These are phyloP conservation scores for Drosophila lowei DNA, from an alignment of 1,140 invertebrate genomes.

Conservation along the genomic window DNA sequence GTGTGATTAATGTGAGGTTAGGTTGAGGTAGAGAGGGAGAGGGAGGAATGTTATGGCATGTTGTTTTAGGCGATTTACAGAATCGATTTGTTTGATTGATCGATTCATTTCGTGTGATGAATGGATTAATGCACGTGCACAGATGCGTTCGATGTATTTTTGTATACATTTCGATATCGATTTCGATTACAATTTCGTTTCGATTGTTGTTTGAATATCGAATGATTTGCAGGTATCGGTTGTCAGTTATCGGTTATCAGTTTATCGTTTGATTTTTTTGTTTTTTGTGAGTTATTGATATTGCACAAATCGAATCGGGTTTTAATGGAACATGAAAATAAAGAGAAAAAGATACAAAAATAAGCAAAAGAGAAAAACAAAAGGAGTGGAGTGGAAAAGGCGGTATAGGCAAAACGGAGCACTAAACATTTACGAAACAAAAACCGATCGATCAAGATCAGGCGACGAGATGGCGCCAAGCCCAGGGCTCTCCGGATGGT, in stretches of 20 bases:
- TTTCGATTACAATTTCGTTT: slow-evolving; percentile 38
- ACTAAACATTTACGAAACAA: slow-evolving; percentile 1
- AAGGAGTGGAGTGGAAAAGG: slow-evolving; percentile 66
- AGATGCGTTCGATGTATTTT: slow-evolving; percentile 73
- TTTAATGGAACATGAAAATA: slow-evolving; percentile 82
- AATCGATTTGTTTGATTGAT: slow-evolving; percentile 46
- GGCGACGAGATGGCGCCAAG: too few species aligned
- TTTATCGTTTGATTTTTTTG: slow-evolving; percentile 48
- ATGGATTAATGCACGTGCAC: slow-evolving; percentile 62
- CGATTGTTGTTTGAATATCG: slow-evolving; percentile 36
- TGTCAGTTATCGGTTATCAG: slow-evolving; percentile 27
- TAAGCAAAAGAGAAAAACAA: slow-evolving; percentile 79
- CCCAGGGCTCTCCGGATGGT: too few species aligned
- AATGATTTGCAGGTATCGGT: slow-evolving; percentile 37
- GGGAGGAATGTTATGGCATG: slow-evolving; percentile 29
- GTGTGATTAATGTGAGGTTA: slow-evolving; percentile 11
- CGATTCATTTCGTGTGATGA: slow-evolving; percentile 52
- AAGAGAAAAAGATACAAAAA: slow-evolving; percentile 82
- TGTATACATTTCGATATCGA: slow-evolving; percentile 72
- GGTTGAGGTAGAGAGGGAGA: slow-evolving; percentile 23
- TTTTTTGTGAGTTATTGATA: slow-evolving; percentile 64
- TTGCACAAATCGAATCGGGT: slow-evolving; percentile 77
- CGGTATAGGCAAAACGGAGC: slow-evolving; percentile 43
- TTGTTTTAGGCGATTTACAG: slow-evolving; percentile 14
- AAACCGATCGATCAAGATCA: too few species aligned